A percentile compares a stretch with the other conserved stretches of the same genome.
Evolutionary conservation across 1,140 invertebrate species (phyloP).

Genomic region (Pachypsylla venusta): DNA sequence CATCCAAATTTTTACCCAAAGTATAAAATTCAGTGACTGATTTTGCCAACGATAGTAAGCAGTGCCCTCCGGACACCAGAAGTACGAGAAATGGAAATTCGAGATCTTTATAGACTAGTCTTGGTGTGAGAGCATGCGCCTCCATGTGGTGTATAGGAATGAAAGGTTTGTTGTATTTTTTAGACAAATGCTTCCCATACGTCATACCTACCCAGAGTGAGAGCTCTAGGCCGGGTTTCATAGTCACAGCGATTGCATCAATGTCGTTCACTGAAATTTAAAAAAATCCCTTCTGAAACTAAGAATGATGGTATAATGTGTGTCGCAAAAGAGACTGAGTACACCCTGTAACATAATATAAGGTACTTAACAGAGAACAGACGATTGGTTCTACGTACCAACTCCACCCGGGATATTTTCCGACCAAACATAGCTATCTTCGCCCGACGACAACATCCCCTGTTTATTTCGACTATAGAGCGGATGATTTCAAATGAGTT

Average conservation of each 20-base stretch:
- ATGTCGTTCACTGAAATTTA: constrained; percentile 43
- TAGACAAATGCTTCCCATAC: constrained; percentile 66
- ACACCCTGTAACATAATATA: too few species aligned
- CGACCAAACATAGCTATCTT: too few species aligned
- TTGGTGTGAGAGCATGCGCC: constrained; percentile 83
- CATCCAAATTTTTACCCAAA: constrained; percentile 62
- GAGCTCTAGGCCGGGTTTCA: constrained; percentile 67
- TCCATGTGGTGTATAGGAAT: constrained; percentile 98
- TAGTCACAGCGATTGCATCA: constrained; percentile 81
- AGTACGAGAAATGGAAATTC: constrained; percentile 81
- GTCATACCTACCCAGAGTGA: constrained; percentile 66
- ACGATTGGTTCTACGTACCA: too few species aligned
- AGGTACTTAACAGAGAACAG: too few species aligned
- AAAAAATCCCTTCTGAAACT: too few species aligned
- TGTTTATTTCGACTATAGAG: too few species aligned
- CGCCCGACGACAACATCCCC: too few species aligned
- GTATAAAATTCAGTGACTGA: constrained; percentile 59
- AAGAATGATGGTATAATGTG: too few species aligned
- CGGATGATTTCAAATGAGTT: too few species aligned
- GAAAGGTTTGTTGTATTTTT: constrained; percentile 57
- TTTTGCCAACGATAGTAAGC: constrained; percentile 61
- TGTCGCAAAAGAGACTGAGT: too few species aligned
- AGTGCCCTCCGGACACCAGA: constrained; percentile 84
- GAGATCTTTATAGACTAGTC: constrained; percentile 51
- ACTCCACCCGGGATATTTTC: too few species aligned